Percentiles rank a stretch among this genome's conserved stretches.
These are phyloP conservation scores for Esox masquinongy DNA, from an alignment of 2,797 vertebrate genomes.

Conservation along the genomic window DNA sequence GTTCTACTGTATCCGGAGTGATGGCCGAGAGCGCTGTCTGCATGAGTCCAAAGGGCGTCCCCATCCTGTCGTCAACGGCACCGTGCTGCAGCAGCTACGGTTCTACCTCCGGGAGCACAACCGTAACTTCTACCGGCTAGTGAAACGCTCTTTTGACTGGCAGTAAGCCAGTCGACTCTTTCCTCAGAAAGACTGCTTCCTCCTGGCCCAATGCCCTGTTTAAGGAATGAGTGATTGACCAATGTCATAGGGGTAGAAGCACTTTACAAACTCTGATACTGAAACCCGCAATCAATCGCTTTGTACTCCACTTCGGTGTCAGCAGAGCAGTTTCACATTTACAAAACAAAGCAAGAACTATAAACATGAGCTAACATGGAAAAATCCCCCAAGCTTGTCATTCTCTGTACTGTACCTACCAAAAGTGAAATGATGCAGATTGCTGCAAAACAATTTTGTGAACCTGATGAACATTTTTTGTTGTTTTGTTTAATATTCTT, in stretches of 20 bases:
- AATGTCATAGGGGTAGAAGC: slow-evolving; percentile 44
- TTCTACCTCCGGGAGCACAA: slow-evolving; percentile 91
- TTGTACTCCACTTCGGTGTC: slow-evolving; percentile 56
- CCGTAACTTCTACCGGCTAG: slow-evolving; percentile 89
- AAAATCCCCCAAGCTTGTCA: slow-evolving; percentile 56
- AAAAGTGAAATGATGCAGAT: slow-evolving; percentile 61
- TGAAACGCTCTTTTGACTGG: slow-evolving; percentile 91
- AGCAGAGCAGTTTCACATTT: slow-evolving; percentile 59
- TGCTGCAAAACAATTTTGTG: slow-evolving; percentile 65
- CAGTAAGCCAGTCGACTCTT: slow-evolving; percentile 66
- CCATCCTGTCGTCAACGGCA: slow-evolving; percentile 86
- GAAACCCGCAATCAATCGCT: slow-evolving; percentile 43
- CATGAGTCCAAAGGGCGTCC: slow-evolving; percentile 93
- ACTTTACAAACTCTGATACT: slow-evolving; percentile 63
- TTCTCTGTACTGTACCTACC: slow-evolving; percentile 56
- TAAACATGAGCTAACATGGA: slow-evolving; percentile 54
- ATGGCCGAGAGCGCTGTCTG: slow-evolving; percentile 89
- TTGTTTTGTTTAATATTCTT: slow-evolving; percentile 81
- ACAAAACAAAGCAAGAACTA: slow-evolving; percentile 46
- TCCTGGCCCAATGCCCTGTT: slow-evolving; percentile 21
- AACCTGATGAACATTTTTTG: slow-evolving; percentile 56
- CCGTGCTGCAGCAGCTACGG: slow-evolving; percentile 87
- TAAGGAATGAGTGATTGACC: slow-evolving; percentile 25
- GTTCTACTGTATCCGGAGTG: slow-evolving; percentile 92
- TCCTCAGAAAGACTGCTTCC: slow-evolving; percentile 15